Base-by-base conservation (phyloP, 2,888 invertebrate species). In the Sthenelais limicola region DNA sequence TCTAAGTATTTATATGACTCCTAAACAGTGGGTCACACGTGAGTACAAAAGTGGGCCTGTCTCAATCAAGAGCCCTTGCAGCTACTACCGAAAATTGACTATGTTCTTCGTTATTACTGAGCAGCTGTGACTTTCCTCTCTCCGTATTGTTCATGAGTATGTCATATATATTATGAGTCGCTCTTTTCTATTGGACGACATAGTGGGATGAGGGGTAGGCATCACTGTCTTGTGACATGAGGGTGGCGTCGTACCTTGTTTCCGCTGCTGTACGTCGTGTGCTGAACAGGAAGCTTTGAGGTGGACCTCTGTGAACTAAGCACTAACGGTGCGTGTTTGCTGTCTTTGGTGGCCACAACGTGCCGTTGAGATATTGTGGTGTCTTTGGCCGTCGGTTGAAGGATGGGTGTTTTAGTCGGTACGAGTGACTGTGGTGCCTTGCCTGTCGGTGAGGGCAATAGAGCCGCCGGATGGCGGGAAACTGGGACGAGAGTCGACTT, bases 211-310 rank as follows among this genome's bases (percentile, higher is more conserved):
- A 21, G 7, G 49, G n/a, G 56, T 56, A 33, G 56, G 30, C 56
- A 56, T 62, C 38, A 62, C 62, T 62, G 62, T 43, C 62, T 35
- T 15, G 62, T 62, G 38, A 38, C 62, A 43, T 62, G 62, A 5
- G 38, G 38, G 38, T 62, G 62, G 15, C 62, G 62, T 38, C 62
- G 62, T 9, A 62, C 62, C 62, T 62, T 62, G 62, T n/a, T 21
- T 2, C 62, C 62, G 38, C 62, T 28, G 35, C 26, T 38, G 62
- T 15, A 38, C 21, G 35, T 38, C 18, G 62, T 21, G 21, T 62
- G 62, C 38, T 35, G 62, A 3, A 24, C 38, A 26, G 38, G 15
- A 3, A 62, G 18, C 38, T 62, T 62, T 35, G 15, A 18, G 38
- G 62, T 28, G 24, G 38, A 43, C 38, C 24, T 35, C 3, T 35